phyloP scores from a whole-genome alignment of 2,888 invertebrate species.

The Orthosia cruda region DNA sequence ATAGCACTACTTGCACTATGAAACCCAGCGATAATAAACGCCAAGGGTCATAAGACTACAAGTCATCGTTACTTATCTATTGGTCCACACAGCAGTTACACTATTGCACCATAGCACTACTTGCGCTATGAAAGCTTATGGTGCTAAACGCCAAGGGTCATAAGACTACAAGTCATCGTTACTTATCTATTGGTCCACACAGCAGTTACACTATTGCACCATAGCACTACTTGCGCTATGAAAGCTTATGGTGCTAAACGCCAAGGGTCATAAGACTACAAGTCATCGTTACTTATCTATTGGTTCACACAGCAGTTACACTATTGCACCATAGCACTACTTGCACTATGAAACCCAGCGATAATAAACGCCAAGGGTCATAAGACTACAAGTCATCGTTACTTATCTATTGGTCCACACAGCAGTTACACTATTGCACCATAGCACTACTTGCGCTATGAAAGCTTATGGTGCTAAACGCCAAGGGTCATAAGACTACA shows the following conservation, averaged over 20 bases:
- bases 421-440: not conserved
- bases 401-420: no score
- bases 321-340: not conserved
- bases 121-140: not conserved
- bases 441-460: not conserved
- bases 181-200: slow-evolving; percentile 25
- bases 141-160: not conserved
- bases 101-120: not conserved
- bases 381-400: no score
- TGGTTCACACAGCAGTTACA: not conserved
- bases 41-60: no score
- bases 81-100: no score
- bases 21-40: not conserved
- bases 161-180: slow-evolving; percentile 16
- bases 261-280: no score
- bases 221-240: no score
- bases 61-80: no score
- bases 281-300: no score
- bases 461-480: not conserved
- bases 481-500: not conserved
- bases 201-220: no score
- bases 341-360: not conserved
- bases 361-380: no score
- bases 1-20: not conserved
- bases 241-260: no score